Conservation (phyloP, 2,797 vertebrate genomes). For the Margarornis squamiger region DNA sequence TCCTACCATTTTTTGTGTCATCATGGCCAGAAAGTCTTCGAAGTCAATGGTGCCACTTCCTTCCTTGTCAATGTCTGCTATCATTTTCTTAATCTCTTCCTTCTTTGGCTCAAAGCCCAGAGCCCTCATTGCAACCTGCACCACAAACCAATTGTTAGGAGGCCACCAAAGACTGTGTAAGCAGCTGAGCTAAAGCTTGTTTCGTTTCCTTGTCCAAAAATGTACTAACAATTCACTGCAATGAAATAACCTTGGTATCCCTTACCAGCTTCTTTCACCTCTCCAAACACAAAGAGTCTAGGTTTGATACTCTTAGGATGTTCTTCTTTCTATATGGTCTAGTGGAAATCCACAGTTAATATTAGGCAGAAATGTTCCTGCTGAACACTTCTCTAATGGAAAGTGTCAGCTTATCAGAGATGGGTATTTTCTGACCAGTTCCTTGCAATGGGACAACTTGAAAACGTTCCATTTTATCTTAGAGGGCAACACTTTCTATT, state of each 20-base stretch:
- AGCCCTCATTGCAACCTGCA: slow-evolving; percentile 92
- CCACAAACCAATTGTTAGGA: slow-evolving; percentile 15
- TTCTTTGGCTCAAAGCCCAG: slow-evolving; percentile 97
- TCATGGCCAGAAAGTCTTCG: slow-evolving; percentile 88
- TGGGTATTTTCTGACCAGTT: neutral
- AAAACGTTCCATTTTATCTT: neutral
- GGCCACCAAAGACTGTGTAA: neutral
- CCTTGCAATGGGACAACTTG: neutral
- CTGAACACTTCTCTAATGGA: neutral
- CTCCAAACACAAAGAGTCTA: neutral
- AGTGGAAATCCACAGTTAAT: neutral
- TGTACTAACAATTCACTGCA: neutral
- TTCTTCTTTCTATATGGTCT: neutral
- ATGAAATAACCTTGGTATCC: neutral
- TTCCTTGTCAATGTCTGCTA: slow-evolving; percentile 88
- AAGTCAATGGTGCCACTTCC: slow-evolving; percentile 87
- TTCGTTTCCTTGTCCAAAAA: neutral
- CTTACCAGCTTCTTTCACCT: neutral
- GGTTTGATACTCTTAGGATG: neutral
- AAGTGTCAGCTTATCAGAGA: neutral
- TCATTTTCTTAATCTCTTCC: slow-evolving; percentile 93
- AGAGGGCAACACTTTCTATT: neutral
- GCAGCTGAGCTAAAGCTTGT: neutral
- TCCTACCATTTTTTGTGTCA: slow-evolving; percentile 92
- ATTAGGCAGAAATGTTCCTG: neutral